Conservation (phyloP, 2,113 vertebrate genomes). For the Pithys albifrons region DNA sequence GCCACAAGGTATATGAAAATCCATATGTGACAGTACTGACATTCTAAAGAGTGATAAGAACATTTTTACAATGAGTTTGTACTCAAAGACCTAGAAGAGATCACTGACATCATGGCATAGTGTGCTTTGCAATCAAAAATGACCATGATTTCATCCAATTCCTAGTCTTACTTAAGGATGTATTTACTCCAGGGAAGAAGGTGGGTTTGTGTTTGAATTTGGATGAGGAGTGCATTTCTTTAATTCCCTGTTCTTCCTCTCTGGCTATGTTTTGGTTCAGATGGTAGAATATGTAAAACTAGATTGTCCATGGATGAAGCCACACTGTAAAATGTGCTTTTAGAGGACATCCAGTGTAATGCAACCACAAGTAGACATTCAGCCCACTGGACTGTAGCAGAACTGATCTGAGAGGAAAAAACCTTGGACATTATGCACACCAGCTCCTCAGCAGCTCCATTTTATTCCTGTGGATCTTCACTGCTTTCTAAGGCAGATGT, state of each 20-base stretch:
- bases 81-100: background rate
- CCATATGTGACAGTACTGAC: background rate
- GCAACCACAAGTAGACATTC: background rate
- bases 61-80: background rate
- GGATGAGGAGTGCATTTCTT: background rate
- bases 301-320: background rate
- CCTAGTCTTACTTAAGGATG: background rate
- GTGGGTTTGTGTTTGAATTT: background rate
- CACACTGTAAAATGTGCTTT: background rate
- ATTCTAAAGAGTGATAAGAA: background rate
- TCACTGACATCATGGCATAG: background rate
- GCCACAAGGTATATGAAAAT: background rate
- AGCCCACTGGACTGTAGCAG: background rate
- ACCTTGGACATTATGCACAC: fast-evolving
- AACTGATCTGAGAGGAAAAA: background rate
- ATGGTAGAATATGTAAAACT: fast-evolving
- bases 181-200: background rate
- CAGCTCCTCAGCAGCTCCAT: background rate
- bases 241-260: background rate
- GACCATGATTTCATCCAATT: background rate
- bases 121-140: background rate
- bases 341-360: background rate
- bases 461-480: background rate
- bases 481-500: background rate
- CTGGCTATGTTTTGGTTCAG: background rate